Conservation (phyloP, 2,113 vertebrate genomes). For the Hystrix cristata region DNA sequence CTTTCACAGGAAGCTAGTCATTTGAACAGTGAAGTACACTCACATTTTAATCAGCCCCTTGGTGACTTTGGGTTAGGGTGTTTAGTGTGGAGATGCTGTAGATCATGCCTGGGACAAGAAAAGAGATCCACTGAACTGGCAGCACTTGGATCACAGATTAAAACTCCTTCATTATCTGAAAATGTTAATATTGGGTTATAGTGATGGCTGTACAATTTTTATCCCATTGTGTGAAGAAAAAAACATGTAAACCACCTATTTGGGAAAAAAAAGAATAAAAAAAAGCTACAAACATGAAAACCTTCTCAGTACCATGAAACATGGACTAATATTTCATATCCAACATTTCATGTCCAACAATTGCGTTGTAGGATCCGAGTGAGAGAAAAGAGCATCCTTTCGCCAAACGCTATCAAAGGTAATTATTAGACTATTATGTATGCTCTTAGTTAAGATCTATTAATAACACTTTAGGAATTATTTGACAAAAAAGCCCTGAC, state of each 20-base stretch:
- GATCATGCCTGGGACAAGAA: background rate
- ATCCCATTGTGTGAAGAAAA: background rate
- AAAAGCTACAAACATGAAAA: constrained; percentile 27
- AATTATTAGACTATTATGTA: background rate
- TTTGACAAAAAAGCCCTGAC: background rate
- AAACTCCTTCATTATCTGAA: constrained; percentile 18
- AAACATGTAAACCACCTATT: constrained; percentile 10
- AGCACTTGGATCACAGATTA: background rate
- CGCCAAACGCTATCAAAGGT: background rate
- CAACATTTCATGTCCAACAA: background rate
- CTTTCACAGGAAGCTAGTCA: background rate
- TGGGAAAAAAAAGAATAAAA: constrained; percentile 32
- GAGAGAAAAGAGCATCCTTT: constrained; percentile 4
- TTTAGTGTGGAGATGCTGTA: background rate
- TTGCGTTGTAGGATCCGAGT: constrained; percentile 44
- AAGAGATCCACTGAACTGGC: background rate
- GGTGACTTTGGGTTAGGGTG: background rate
- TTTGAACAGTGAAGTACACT: background rate
- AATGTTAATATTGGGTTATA: background rate
- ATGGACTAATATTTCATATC: background rate
- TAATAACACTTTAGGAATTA: constrained; percentile 38
- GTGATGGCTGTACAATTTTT: background rate
- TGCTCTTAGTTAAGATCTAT: constrained; percentile 17
- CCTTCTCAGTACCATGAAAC: background rate
- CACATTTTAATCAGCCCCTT: background rate